phyloP scores from a whole-genome alignment of 2,888 invertebrate species.

The Norana najaformis region DNA sequence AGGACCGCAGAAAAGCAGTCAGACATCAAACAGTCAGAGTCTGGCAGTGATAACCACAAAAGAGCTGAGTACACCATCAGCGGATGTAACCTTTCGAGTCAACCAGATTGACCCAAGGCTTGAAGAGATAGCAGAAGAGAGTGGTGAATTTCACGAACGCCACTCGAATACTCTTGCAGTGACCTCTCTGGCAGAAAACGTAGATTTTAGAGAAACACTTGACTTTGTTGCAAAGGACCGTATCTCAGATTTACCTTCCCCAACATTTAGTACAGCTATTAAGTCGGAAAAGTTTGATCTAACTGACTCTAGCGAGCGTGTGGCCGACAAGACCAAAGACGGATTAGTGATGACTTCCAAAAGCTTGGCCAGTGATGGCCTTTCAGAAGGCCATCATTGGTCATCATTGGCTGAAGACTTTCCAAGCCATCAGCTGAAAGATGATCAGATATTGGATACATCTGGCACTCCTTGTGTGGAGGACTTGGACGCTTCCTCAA shows the following conservation, averaged over 20 bases:
- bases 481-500: neutral
- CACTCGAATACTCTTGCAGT: neutral
- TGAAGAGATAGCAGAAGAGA: neutral
- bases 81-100: neutral
- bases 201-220: neutral
- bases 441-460: neutral
- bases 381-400: neutral
- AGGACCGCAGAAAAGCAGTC: slow-evolving; percentile 29
- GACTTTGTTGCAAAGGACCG: neutral
- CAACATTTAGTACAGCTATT: neutral
- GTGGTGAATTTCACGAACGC: neutral
- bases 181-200: neutral
- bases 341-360: neutral
- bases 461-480: neutral
- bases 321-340: neutral
- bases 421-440: neutral
- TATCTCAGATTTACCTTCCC: neutral
- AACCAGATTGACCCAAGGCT: neutral
- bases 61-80: neutral
- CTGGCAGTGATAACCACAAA: neutral
- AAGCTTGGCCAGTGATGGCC: neutral
- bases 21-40: neutral
- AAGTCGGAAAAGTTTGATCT: neutral
- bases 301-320: neutral
- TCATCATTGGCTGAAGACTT: neutral